Evolutionary conservation across 1,140 invertebrate genomes (phyloP).

Genomic region (Lasioglossum albipes): DNA sequence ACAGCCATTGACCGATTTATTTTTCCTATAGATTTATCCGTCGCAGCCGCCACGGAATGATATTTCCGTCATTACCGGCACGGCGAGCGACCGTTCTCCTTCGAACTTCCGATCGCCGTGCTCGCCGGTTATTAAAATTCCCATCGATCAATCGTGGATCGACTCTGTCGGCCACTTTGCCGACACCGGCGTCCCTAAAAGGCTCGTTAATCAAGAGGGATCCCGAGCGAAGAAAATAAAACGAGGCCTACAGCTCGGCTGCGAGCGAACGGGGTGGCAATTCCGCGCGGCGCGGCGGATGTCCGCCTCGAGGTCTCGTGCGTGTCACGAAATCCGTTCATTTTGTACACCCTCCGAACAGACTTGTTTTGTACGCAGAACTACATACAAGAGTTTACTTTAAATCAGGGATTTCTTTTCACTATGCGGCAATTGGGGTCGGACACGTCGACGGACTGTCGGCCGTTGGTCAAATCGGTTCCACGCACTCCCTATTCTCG

Average conservation of each 20-base stretch:
- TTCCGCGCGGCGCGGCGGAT: not conserved
- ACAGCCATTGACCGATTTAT: no score
- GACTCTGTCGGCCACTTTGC: not conserved
- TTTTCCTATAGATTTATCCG: not conserved
- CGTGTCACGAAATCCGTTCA: no score
- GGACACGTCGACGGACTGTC: slow-evolving; percentile 4
- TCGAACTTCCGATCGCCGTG: slow-evolving; percentile 19
- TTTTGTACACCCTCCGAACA: no score
- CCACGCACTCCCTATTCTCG: slow-evolving; percentile 40
- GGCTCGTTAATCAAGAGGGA: slow-evolving; percentile 46
- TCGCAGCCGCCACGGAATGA: not conserved
- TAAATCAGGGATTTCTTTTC: no score
- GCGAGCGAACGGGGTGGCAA: slow-evolving; percentile 13
- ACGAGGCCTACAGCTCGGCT: not conserved
- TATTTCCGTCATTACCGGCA: not conserved
- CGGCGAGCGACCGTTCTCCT: not conserved
- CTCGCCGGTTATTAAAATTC: slow-evolving; percentile 19
- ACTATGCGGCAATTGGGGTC: not conserved
- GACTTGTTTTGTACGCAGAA: no score
- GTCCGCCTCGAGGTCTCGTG: slow-evolving; percentile 9
- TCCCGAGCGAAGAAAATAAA: not conserved
- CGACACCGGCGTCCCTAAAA: slow-evolving; percentile 15
- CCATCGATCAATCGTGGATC: slow-evolving; percentile 34
- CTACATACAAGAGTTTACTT: no score
- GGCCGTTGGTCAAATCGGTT: slow-evolving; percentile 39